A percentile compares a stretch with the other conserved stretches of the same genome.
Evolutionary conservation across 2,888 invertebrate genomes (phyloP).

Genomic region (Eristalis intricaria): DNA sequence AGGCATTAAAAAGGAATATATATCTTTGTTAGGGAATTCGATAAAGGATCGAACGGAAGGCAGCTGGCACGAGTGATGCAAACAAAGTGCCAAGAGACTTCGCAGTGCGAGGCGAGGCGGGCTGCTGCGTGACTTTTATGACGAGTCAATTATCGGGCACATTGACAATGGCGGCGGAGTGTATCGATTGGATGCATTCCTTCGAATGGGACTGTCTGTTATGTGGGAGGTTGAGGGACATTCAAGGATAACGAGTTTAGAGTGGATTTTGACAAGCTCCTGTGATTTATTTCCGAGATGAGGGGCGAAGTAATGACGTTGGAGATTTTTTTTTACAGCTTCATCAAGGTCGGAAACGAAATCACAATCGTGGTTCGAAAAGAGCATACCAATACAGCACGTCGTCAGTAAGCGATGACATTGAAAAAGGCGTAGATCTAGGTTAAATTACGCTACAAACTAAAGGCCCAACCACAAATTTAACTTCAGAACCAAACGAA

Average conservation of each 20-base stretch:
- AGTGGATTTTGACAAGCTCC: neutral
- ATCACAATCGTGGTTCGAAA: no score
- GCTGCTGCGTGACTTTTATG: neutral
- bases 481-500: no score
- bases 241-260: neutral
- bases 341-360: no score
- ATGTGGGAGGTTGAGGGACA: neutral
- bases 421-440: no score
- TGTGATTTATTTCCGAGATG: neutral
- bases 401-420: no score
- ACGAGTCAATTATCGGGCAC: neutral
- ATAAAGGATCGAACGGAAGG: neutral
- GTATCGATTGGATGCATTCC: neutral
- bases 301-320: no score
- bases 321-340: no score
- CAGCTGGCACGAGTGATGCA: neutral
- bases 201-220: neutral
- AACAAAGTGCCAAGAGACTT: neutral
- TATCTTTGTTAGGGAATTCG: slow-evolving; percentile 6
- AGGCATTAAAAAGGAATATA: neutral
- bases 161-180: neutral
- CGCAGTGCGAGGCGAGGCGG: neutral
- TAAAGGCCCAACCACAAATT: no score
- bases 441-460: no score
- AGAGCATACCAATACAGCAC: no score